These are phyloP conservation scores for Procambarus virginalis DNA, from an alignment of 1,140 invertebrate genomes.

Conservation along the genomic window DNA sequence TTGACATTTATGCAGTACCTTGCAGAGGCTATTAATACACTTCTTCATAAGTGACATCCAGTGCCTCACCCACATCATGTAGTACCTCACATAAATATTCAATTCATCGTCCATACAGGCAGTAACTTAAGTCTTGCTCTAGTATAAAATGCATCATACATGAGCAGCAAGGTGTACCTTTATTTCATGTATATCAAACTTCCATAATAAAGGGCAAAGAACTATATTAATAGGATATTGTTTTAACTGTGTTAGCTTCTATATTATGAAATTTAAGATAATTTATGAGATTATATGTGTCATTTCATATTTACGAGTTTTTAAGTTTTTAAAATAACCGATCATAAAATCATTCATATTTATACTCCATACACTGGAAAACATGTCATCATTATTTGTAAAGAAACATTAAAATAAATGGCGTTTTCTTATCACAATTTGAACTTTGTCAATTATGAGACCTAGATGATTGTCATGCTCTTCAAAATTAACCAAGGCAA, in stretches of 20 bases:
- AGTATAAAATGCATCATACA: not conserved
- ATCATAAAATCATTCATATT: conserved; percentile 9
- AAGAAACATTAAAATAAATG: not conserved
- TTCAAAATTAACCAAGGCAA: no score
- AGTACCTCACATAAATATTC: no score
- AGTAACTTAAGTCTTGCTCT: not conserved
- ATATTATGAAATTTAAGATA: not conserved
- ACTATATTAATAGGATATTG: not conserved
- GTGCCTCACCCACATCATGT: no score
- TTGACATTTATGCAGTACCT: no score
- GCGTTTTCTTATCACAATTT: not conserved
- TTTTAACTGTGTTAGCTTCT: not conserved
- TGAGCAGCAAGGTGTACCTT: not conserved
- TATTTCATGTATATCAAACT: not conserved
- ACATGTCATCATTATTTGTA: conserved; percentile 1
- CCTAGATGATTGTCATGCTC: no score
- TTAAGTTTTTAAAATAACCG: not conserved
- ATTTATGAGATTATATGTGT: not conserved
- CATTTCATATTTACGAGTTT: not conserved
- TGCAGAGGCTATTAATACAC: no score
- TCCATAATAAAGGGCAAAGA: not conserved
- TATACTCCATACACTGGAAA: not conserved
- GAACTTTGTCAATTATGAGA: no score
- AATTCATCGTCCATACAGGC: no score
- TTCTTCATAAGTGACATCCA: no score